Conservation (phyloP, 2,888 invertebrate genomes). For the Omphaloscelis lunosa region DNA sequence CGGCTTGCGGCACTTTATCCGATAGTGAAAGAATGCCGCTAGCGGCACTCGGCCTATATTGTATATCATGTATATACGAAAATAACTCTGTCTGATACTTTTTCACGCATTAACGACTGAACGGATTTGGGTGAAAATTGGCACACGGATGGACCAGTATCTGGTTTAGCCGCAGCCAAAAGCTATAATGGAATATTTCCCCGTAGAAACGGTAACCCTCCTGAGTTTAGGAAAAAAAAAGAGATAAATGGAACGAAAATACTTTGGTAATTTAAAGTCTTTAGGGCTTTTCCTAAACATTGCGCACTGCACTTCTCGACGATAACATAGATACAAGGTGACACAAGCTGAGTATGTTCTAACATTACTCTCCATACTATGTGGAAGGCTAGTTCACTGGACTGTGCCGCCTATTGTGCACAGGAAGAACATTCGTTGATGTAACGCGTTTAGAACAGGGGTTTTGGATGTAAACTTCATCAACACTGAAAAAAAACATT, state of each 20-base stretch:
- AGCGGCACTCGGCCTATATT: no score
- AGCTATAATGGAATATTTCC: no score
- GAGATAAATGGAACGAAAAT: neutral
- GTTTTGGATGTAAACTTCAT: neutral
- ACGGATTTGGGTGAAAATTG: no score
- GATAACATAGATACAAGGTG: neutral
- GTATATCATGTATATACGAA: no score
- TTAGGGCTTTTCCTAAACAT: neutral
- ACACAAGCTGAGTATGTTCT: slow-evolving; percentile 34
- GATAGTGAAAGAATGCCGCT: no score
- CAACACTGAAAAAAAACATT: neutral
- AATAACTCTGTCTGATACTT: no score
- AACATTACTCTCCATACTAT: slow-evolving; percentile 15
- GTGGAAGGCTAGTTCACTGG: slow-evolving; percentile 37
- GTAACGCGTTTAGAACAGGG: neutral
- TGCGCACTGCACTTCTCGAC: neutral
- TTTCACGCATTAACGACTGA: no score
- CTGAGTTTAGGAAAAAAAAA: neutral
- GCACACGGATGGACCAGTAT: no score
- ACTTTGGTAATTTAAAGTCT: neutral
- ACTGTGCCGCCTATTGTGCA: slow-evolving; percentile 24
- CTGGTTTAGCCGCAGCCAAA: no score
- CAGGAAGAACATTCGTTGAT: slow-evolving; percentile 7
- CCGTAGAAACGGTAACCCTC: neutral
- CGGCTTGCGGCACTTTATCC: no score